These are phyloP conservation scores for Poecilus cupreus DNA, from an alignment of 2,888 invertebrate genomes.

Conservation along the genomic window DNA sequence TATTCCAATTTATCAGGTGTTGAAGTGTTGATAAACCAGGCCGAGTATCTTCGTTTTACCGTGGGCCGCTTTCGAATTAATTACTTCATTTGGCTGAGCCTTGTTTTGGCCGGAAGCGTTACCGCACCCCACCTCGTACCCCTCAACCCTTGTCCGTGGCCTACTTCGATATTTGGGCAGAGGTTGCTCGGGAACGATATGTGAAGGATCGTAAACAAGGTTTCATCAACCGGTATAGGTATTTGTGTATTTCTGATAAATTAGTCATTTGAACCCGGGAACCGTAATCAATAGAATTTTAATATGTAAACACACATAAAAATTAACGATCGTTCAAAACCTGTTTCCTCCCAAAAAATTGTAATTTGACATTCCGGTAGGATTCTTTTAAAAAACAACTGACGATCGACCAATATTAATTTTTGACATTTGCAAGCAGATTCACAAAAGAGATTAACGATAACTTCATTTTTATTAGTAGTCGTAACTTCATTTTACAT, in stretches of 20 bases:
- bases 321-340: no score
- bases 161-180: neutral
- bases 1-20: neutral
- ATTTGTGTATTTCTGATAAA: neutral
- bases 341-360: no score
- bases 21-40: neutral
- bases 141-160: neutral
- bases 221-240: neutral
- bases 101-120: constrained; percentile 36
- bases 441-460: no score
- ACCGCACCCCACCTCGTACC: neutral
- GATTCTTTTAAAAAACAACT: no score
- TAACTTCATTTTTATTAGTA: no score
- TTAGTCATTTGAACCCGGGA: neutral
- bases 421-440: no score
- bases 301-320: no score
- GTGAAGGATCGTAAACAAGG: neutral
- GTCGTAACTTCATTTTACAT: no score
- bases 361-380: no score
- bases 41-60: constrained; percentile 35
- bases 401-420: no score
- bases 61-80: constrained; percentile 46
- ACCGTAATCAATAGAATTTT: no score
- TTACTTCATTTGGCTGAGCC: constrained; percentile 53
- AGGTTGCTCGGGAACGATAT: neutral